phyloP scores from a whole-genome alignment of 35 echinoderm and acorn worm species.

The Apostichopus parvimensis region DNA sequence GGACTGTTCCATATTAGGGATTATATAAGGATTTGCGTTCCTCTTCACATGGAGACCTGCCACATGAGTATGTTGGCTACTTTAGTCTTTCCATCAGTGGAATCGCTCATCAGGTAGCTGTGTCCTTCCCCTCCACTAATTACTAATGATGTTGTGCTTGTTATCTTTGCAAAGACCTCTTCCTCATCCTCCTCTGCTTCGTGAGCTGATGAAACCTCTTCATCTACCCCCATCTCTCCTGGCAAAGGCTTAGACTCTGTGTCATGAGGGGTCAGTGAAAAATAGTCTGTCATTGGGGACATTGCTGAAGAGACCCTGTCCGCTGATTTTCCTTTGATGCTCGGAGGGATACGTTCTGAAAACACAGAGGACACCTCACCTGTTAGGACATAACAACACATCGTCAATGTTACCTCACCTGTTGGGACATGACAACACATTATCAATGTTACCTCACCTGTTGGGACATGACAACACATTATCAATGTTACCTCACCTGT shows the following conservation, averaged over 20 bases:
- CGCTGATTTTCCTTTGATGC: constrained; percentile 54
- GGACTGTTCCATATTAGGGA: background rate
- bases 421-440: too few relatives aligned
- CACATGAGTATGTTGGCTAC: constrained; percentile 90
- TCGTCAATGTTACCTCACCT: too few relatives aligned
- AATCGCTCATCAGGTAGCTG: constrained; percentile 74
- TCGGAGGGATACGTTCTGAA: constrained; percentile 31
- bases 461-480: too few relatives aligned
- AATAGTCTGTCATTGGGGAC: constrained; percentile 96
- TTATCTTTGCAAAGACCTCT: constrained; percentile 79
- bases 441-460: too few relatives aligned
- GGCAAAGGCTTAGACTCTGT: constrained; percentile 58
- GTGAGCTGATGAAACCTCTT: background rate
- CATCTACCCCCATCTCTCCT: constrained; percentile 49
- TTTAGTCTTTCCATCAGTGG: constrained; percentile 51
- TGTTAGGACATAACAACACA: too few relatives aligned
- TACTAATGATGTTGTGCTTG: constrained; percentile 84
- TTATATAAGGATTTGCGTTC: background rate
- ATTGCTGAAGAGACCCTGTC: constrained; percentile 84
- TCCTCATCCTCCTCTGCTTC: constrained; percentile 40
- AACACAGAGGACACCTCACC: constrained; percentile 43
- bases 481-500: too few relatives aligned
- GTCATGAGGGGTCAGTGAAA: constrained; percentile 81
- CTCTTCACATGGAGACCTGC: constrained; percentile 87
- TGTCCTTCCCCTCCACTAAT: constrained; percentile 93